Evolutionary conservation across 2,888 invertebrate genomes (phyloP), one percentile per base, ranked within the genome.

Genomic region (Hipparchia sbordonii): DNA sequence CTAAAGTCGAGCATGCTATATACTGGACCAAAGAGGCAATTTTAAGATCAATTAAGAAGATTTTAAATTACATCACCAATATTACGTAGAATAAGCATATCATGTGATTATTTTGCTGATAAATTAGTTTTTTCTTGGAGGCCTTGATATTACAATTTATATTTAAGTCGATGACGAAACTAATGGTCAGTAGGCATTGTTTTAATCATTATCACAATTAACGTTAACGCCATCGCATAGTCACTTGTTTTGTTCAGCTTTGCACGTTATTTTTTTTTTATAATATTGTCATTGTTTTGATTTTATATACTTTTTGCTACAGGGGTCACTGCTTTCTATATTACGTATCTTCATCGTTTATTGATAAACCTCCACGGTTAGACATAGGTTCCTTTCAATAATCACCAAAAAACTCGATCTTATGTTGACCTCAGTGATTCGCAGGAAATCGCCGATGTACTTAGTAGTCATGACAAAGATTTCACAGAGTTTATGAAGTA

Each of bases 51-150:
- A 39, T 39, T 39, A 39, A 39, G 5, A 5, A 39, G 39, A 39
- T 60, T 67, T 46, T 33, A 51, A 45, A 68, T 33, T 68, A 7
- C n/a, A 60, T 60, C 51, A 48, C 57, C 9, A 10, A 67, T 12
- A 7, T 48, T 5, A 39, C 59, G 12, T 10, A 63, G 63, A 48
- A 13, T 46, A 57, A 60, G 51, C 13, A 61, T 69, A 61, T 69
- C 69, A 33, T 8, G 8, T 52, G 45, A 54, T 61, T 39, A 51
- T 69, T 23, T 52, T 48, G 69, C 39, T 61, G 69, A 61, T 69
- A 69, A 69, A 61, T 69, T 61, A 39, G 60, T 69, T 69, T n/a
- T 69, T 69, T 69, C 60, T 60, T 52, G 60, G 39, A 69, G 69
- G 52, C 61, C 69, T 61, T 69, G 69, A 61, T 69, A 69, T 69